Evolutionary conservation across 2,113 vertebrate genomes (phyloP), one percentile per base, ranked within the genome.

Genomic region (Poeciliopsis prolifica): DNA sequence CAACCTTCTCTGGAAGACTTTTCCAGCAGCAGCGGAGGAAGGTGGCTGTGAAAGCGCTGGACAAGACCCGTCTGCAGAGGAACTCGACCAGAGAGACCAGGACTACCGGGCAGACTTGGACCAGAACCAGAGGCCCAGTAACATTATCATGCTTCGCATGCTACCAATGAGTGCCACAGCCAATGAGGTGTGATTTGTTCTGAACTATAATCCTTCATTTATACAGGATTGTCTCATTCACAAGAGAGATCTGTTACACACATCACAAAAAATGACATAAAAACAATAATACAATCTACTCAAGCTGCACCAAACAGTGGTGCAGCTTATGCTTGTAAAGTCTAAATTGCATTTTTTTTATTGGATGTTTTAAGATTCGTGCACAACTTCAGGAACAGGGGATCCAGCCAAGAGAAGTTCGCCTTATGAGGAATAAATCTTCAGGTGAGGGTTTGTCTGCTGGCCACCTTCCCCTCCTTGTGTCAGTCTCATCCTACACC

Each of bases 101-200:
- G 96, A 97, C 90, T 97, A 97, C 90, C 95, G 96, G 74, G 92
- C 93, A 13, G 96, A 97, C 84, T 87, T 94, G 1, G 91, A 96
- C 51, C 95, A 95, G 65, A 91, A 91, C 72, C 95, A 96, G 79
- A 94, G 95, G 58, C 95, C 96, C 86, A 97, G 96, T 94, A 97
- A 96, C 93, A 97, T 98, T 89, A 94, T 98, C 85, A 98, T 97
- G 97, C 94, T 97, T 79, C 94, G 96, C 68, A 96, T 97, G 95
- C 94, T 97, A 81, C 97, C 96, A 28, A 95, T 95, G 40, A 95
- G 94, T 40, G 96, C 95, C 83, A 96, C 95, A 3, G 93, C 96
- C 85, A 96, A 95, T 51, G 96, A 97, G 60, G 97, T 97, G 29
- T 74, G 51, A 28, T 19, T 58, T 60, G 66, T 31, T 72, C 22